phyloP scores from a whole-genome alignment of 2,888 invertebrate genomes.

The Drosophila limbata region DNA sequence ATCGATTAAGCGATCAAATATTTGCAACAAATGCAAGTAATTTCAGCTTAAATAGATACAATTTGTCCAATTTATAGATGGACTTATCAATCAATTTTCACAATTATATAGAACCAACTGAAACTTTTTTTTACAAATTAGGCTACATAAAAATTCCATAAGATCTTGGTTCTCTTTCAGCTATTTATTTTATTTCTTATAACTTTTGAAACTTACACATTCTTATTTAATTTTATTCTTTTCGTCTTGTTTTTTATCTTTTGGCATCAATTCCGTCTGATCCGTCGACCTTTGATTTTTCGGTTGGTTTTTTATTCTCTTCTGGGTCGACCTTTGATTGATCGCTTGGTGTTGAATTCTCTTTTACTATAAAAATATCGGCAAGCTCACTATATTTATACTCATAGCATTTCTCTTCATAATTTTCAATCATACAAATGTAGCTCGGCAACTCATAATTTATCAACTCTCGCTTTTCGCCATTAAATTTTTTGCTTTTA shows the following conservation, averaged over 20 bases:
- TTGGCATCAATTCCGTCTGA: too few species aligned
- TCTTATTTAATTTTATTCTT: neutral
- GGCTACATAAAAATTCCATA: neutral
- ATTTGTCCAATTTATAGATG: neutral
- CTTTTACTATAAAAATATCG: slow-evolving; percentile 26
- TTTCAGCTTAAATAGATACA: neutral
- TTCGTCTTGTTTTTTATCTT: too few species aligned
- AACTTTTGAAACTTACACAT: neutral
- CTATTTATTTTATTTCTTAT: neutral
- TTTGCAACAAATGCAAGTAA: neutral
- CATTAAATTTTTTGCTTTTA: neutral
- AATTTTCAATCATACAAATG: slow-evolving; percentile 30
- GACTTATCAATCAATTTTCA: neutral
- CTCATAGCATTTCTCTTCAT: neutral
- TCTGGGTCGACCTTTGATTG: too few species aligned
- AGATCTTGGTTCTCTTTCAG: neutral
- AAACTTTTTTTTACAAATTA: neutral
- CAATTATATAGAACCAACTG: neutral
- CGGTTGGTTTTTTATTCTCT: too few species aligned
- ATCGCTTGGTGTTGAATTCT: too few species aligned
- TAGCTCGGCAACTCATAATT: neutral
- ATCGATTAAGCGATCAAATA: slow-evolving; percentile 1
- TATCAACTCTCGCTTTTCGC: neutral
- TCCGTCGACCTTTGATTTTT: neutral
- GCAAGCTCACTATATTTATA: slow-evolving; percentile 3